These are phyloP conservation scores for Elephantulus edwardii DNA, from an alignment of 2,113 vertebrate species.

Conservation along the genomic window DNA sequence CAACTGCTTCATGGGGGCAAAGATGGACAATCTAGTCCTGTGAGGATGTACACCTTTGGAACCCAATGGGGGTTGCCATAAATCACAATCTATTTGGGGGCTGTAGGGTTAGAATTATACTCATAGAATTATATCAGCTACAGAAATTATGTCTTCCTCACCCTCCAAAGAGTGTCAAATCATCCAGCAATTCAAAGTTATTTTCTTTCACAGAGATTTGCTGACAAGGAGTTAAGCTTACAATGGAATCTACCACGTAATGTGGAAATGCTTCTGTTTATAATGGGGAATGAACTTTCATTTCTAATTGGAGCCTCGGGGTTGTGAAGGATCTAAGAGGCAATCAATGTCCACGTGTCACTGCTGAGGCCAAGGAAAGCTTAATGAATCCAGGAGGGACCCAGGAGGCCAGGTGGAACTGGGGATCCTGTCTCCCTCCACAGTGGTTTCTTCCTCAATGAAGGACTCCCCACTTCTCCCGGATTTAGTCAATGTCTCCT, in stretches of 20 bases:
- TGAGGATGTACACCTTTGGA: no score
- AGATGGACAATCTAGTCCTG: no score
- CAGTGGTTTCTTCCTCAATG: not conserved
- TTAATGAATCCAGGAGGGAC: not conserved
- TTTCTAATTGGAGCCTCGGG: not conserved
- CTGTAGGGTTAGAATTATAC: no score
- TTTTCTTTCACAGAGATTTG: constrained; percentile 31
- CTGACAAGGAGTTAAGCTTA: not conserved
- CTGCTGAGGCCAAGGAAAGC: not conserved
- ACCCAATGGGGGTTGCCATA: no score
- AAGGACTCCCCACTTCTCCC: not conserved
- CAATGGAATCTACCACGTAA: not conserved
- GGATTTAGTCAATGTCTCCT: not conserved
- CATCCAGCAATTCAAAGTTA: not conserved
- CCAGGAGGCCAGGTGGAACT: not conserved
- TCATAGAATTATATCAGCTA: not conserved
- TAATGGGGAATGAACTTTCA: not conserved
- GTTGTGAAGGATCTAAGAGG: not conserved
- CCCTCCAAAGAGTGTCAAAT: not conserved
- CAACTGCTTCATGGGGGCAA: no score
- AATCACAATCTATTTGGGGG: no score
- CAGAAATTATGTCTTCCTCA: not conserved
- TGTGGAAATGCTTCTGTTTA: not conserved
- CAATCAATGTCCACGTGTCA: not conserved
- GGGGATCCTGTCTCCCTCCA: not conserved